Percentiles rank a stretch among this genome's conserved stretches.
Conservation (phyloP, 2,888 invertebrate species). For the Perizoma flavofasciatum region DNA sequence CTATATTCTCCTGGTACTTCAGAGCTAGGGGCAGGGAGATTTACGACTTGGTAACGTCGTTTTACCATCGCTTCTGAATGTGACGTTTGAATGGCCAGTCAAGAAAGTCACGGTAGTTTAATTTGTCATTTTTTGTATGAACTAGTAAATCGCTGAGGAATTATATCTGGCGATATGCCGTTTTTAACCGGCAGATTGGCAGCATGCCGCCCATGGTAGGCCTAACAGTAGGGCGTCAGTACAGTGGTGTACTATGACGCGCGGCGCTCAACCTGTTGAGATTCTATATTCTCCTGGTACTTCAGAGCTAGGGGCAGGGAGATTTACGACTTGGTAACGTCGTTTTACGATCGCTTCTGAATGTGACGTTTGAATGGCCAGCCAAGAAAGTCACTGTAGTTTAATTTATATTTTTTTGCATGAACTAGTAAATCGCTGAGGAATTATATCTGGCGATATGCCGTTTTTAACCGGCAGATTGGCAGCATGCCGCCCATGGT, state of each 20-base stretch:
- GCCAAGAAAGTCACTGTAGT: too few relatives aligned
- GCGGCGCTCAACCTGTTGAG: conserved; percentile 24
- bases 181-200: conserved; percentile 1
- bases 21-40: neutral
- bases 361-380: too few relatives aligned
- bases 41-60: neutral
- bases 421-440: too few relatives aligned
- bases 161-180: too few relatives aligned
- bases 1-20: conserved; percentile 30
- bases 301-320: neutral
- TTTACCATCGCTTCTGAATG: neutral
- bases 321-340: neutral
- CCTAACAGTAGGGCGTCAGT: conserved; percentile 24
- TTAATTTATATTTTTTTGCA: too few relatives aligned
- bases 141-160: too few relatives aligned
- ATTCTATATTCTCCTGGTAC: conserved; percentile 31
- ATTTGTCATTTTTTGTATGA: too few relatives aligned
- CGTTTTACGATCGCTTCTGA: neutral
- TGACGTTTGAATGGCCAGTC: too few relatives aligned
- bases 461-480: conserved; percentile 1
- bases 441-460: too few relatives aligned
- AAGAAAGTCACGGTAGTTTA: too few relatives aligned
- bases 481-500: neutral
- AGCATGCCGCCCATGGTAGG: neutral
- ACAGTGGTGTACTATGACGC: conserved; percentile 7